Conservation (phyloP, 2,797 vertebrate species). For the Gallinago nigripennis region DNA sequence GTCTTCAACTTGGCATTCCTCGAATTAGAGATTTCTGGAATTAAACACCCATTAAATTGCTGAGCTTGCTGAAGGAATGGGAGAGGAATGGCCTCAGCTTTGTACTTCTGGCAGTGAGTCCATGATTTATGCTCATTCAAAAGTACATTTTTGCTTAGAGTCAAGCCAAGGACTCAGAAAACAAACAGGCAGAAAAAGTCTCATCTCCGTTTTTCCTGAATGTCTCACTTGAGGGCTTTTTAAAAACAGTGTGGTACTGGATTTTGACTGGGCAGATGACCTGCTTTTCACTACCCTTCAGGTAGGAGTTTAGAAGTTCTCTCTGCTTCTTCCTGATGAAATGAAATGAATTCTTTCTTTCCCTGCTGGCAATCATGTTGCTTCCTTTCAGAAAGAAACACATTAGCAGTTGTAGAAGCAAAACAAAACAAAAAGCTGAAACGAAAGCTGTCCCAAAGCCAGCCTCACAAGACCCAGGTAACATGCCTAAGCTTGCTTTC, state of each 20-base stretch:
- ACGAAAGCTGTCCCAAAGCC: background rate
- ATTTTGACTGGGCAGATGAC: too few relatives aligned
- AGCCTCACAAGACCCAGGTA: too few relatives aligned
- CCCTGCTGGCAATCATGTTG: too few relatives aligned
- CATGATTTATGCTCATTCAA: background rate
- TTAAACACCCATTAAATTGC: background rate
- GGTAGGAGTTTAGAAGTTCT: background rate
- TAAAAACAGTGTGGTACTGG: too few relatives aligned
- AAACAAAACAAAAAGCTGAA: background rate
- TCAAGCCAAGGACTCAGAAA: background rate
- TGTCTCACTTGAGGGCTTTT: too few relatives aligned
- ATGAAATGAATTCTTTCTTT: background rate
- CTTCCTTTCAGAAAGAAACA: too few relatives aligned
- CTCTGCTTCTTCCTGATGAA: background rate
- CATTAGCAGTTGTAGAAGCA: too few relatives aligned
- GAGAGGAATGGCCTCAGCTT: background rate
- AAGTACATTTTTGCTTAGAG: background rate
- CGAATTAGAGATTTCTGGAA: background rate
- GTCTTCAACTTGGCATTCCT: background rate
- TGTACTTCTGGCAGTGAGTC: background rate
- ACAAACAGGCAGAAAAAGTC: background rate
- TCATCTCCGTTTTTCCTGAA: background rate
- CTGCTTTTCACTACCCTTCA: background rate
- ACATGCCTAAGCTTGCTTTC: background rate
- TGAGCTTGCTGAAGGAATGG: background rate